Evolutionary conservation across 2,888 invertebrate genomes (phyloP), one percentile per base, ranked within the genome.

Genomic region (Phragmatobia fuliginosa): DNA sequence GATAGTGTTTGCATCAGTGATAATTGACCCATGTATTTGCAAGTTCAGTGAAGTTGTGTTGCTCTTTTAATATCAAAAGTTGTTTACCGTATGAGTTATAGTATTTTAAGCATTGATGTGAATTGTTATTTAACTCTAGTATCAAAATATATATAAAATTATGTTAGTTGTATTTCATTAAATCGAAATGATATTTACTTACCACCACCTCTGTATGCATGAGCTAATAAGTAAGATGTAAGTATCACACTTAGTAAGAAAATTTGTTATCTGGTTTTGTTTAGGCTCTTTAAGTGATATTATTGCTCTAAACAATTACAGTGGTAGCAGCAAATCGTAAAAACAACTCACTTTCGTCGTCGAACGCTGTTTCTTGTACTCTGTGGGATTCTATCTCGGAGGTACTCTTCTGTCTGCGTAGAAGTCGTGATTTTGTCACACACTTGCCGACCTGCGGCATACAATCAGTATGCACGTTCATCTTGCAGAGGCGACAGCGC

Each of bases 381-480:
- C 97, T 96, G 75, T 94, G 94, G 49, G 97, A 97, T 88, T 97
- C 97, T 76, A 97, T 97, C 90, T 97, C 97, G 16, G 98, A 98
- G 67, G 98, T 98, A 83, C 98, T 98, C 92, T 98, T 98, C 93
- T 99, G 98, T 66, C 98, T 95, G 76, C 98, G 96, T 73, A 99
- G 95, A 68, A 99, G 96, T 67, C 97, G 96, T 33, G 98, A 97
- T 91, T 98, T 98, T 25, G 98, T 97, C 88, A 98, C 98, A 89
- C 98, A 99, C 88, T 97, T 97, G 73, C 97, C 97, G 28, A 97
- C 97, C 84, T 97, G 97, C 18, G 98, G 97, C 92, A 98, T 97
- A 93, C 99, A 99, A 91, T 98, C 98, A 61, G 97, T 96, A 93
- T 99, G 99, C 68, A 98, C 97, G 92, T 98, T 99, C 94, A 98